A percentile compares a stretch with the other conserved stretches of the same genome.
Evolutionary conservation across 2,113 vertebrate genomes (phyloP).

Genomic region (Tautogolabrus adspersus): DNA sequence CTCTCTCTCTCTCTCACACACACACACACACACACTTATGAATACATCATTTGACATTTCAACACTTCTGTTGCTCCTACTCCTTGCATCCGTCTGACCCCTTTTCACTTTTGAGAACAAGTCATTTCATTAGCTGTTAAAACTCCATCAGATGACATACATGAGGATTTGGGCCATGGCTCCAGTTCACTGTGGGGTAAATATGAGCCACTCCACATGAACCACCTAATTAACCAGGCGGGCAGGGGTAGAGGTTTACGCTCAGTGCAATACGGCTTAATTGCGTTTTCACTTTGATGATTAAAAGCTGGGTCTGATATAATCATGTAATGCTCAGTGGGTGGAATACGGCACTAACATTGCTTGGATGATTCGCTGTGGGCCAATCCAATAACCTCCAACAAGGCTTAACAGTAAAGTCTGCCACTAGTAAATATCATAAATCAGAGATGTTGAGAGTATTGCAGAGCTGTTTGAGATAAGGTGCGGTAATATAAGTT

Average conservation of each 20-base stretch:
- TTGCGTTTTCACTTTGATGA: constrained; percentile 51
- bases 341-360: constrained; percentile 19
- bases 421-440: constrained; percentile 18
- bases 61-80: neutral
- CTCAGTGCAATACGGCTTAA: constrained; percentile 41
- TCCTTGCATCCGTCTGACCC: constrained; percentile 9
- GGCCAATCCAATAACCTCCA: neutral
- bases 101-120: constrained; percentile 26
- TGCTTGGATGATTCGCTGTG: neutral
- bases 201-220: constrained; percentile 7
- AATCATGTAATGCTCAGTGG: constrained; percentile 33
- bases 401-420: constrained; percentile 17
- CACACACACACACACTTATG: neutral
- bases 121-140: constrained; percentile 42
- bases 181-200: constrained; percentile 23
- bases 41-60: neutral
- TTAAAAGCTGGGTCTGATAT: constrained; percentile 54
- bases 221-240: constrained; percentile 35
- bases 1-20: too few relatives aligned
- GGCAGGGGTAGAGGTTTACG: constrained; percentile 30
- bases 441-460: constrained; percentile 3
- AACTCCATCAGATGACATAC: constrained; percentile 29
- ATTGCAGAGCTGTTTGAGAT: constrained; percentile 15
- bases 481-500: constrained; percentile 26
- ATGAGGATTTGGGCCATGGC: constrained; percentile 20